Base-by-base conservation (phyloP, 92 coral and sea anemone genomes). In the Parazoanthus darwini region DNA sequence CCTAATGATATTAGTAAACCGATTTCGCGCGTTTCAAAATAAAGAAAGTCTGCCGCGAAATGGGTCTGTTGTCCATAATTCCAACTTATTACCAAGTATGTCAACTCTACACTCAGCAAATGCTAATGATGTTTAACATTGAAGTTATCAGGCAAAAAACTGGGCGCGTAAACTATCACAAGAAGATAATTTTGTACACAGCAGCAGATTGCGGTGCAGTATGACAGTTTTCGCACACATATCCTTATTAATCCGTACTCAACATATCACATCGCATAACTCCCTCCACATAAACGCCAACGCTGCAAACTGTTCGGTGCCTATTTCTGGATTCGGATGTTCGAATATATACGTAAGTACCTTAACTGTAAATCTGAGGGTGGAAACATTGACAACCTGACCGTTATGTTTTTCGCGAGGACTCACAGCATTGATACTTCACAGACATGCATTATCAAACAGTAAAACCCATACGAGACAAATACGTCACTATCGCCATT, bases 31-130 rank as follows among this genome's bases (percentile, higher is more conserved):
- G 77, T 66, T 84, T 72, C 78, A 84, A 26, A 84, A 70, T 70
- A 84, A 48, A 81, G 54, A 76, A 84, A 72, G 66, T 8, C 67
- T 72, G 87, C 87, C 87, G 79, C 87, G 37, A 84, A 84, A 84
- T 29, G 33, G 16, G 87, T 84, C 87, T 84, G 87, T 84, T 84
- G 66, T 46, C 74, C 67, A 46, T 84, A 84, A 51, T 74, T 70
- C 75, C 22, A 38, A 16, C 77, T 71, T 16, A n/a, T 46, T 29
- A 43, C 59, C 16, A 72, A 29, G 26, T 70, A 84, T 26, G 87
- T 71, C 67, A 71, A 46, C 67, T 84, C 37, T 70, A 26, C 78
- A 70, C 18, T 22, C 29, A 16, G 79, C 43, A 84, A 84, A 84
- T 70, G 68, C 79, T 84, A 71, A 26, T 71, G 33, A 84, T 9